These are phyloP conservation scores for Drosophila nigromelanica DNA, from an alignment of 1,140 invertebrate genomes.

Conservation along the genomic window DNA sequence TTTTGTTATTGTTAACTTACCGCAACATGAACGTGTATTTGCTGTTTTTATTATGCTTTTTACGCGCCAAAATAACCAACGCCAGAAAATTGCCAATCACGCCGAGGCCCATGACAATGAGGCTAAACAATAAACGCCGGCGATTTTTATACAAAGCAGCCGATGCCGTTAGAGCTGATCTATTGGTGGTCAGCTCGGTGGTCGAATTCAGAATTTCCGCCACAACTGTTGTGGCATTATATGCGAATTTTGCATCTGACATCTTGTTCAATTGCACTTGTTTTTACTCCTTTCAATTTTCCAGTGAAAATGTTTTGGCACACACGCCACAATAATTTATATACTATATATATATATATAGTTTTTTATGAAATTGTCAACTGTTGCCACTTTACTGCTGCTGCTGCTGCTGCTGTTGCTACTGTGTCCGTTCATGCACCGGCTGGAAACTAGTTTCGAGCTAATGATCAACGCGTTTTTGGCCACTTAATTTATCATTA, in stretches of 20 bases:
- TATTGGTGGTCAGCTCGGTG: slow-evolving; percentile 7
- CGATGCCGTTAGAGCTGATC: not conserved
- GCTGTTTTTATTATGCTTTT: slow-evolving; percentile 88
- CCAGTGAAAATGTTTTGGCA: slow-evolving; percentile 36
- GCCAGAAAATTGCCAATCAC: slow-evolving; percentile 78
- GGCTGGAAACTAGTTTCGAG: slow-evolving; percentile 45
- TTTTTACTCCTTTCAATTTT: slow-evolving; percentile 2
- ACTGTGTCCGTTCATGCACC: slow-evolving; percentile 1
- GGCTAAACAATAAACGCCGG: slow-evolving; percentile 49
- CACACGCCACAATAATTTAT: slow-evolving; percentile 16
- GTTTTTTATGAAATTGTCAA: slow-evolving; percentile 2
- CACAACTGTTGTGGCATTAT: slow-evolving; percentile 43
- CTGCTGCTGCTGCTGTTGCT: no score
- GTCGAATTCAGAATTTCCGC: slow-evolving; percentile 14
- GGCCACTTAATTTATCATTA: slow-evolving; percentile 16
- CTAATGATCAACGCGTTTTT: slow-evolving; percentile 8
- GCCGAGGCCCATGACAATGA: slow-evolving; percentile 68
- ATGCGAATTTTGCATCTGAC: slow-evolving; percentile 21
- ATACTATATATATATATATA: not conserved
- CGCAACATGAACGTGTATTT: slow-evolving; percentile 92
- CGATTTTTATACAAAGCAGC: slow-evolving; percentile 55
- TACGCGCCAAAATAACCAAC: slow-evolving; percentile 80
- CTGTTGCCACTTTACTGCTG: slow-evolving; percentile 16
- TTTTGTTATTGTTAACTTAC: slow-evolving; percentile 57
- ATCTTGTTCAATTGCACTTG: slow-evolving; percentile 23